Conservation (phyloP, 2,113 vertebrate species). For the Apodemus speciosus region DNA sequence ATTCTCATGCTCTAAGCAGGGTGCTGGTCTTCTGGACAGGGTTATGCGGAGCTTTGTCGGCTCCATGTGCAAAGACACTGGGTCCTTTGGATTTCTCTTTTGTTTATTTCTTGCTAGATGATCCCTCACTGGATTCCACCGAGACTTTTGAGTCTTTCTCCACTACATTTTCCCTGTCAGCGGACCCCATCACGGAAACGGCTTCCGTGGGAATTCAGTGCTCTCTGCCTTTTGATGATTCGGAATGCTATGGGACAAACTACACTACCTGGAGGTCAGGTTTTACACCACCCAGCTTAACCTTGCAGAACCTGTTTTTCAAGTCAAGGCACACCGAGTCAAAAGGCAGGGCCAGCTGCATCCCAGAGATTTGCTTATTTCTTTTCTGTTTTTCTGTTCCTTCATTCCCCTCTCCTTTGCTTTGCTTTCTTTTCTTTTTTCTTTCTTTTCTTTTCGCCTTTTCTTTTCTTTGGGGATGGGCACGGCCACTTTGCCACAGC, state of each 20-base stretch:
- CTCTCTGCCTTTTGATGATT: background rate
- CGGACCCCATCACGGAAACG: background rate
- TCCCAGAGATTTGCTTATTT: background rate
- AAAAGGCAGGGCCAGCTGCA: background rate
- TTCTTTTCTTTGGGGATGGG: background rate
- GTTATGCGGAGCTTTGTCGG: background rate
- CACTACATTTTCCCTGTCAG: background rate
- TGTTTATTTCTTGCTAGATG: background rate
- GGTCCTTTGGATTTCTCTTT: background rate
- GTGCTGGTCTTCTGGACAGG: background rate
- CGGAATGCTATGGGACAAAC: background rate
- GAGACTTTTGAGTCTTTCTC: background rate
- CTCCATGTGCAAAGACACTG: background rate
- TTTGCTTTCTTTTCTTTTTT: too few species aligned
- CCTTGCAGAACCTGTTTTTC: background rate
- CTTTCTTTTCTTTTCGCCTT: background rate
- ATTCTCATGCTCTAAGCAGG: background rate
- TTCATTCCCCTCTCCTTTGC: background rate
- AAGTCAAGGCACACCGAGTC: background rate
- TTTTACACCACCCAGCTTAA: background rate
- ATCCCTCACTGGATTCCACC: background rate
- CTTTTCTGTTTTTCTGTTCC: background rate
- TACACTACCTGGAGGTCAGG: background rate
- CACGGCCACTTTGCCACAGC: background rate
- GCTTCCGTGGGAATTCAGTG: accelerated